A percentile compares a stretch with the other conserved stretches of the same genome.
phyloP scores from a whole-genome alignment of 2,797 vertebrate species.

The Manis javanica region DNA sequence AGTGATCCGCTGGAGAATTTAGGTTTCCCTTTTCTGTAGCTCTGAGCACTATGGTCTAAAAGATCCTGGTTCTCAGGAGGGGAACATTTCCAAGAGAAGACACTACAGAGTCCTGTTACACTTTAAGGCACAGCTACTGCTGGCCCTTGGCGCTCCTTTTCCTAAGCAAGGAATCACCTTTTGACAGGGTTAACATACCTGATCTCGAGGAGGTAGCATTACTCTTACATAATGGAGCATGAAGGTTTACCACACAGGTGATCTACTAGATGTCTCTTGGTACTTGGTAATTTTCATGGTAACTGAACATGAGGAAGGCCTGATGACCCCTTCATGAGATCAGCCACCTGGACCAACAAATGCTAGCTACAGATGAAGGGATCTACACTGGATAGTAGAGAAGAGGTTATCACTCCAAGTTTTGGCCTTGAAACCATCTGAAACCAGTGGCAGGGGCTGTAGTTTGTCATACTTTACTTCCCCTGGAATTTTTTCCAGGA shows the following conservation, averaged over 20 bases:
- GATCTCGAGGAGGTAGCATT: not conserved
- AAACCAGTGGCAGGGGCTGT: not conserved
- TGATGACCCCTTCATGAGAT: not conserved
- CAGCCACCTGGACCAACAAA: not conserved
- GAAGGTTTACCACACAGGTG: not conserved
- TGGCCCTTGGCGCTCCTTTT: not conserved
- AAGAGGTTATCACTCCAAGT: not conserved
- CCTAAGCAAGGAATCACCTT: not conserved
- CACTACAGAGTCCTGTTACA: not conserved
- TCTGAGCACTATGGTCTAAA: not conserved
- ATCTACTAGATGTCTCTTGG: not conserved
- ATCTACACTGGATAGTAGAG: not conserved
- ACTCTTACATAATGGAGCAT: not conserved
- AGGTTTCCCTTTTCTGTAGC: not conserved
- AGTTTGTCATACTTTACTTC: slow-evolving; percentile 6
- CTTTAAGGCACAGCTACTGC: not conserved
- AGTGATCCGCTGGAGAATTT: not conserved
- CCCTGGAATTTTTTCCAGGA: not conserved
- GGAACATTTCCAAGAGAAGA: slow-evolving; percentile 43
- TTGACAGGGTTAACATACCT: not conserved
- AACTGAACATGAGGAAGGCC: not conserved
- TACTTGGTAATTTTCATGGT: not conserved
- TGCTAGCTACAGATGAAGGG: not conserved
- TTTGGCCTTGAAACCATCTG: slow-evolving; percentile 37
- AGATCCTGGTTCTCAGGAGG: not conserved